Conservation (phyloP, 2,888 invertebrate genomes). For the Enoplolaimus lenunculus region DNA sequence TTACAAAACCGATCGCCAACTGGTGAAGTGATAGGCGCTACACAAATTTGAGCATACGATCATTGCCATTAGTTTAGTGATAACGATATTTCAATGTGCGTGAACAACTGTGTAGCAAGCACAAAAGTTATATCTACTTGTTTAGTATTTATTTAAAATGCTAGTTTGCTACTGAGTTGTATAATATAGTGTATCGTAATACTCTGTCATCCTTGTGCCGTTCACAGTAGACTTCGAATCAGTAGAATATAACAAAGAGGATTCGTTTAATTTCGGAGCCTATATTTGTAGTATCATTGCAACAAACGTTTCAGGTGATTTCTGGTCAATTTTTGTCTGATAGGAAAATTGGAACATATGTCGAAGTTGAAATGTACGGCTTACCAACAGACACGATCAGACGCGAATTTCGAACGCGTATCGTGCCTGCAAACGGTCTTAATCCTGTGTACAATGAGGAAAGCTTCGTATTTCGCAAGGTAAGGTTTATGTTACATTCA, state of each 20-base stretch:
- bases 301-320: conserved; percentile 55
- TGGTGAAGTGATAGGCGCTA: too few relatives aligned
- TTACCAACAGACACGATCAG: conserved; percentile 95
- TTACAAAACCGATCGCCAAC: too few relatives aligned
- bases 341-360: conserved; percentile 95
- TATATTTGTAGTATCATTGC: too few relatives aligned
- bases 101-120: too few relatives aligned
- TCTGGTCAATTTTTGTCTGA: conserved; percentile 98
- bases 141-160: too few relatives aligned
- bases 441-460: conserved; percentile 99
- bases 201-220: not conserved
- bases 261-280: not conserved
- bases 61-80: too few relatives aligned
- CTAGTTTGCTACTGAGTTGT: too few relatives aligned
- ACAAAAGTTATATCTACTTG: too few relatives aligned
- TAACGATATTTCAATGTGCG: too few relatives aligned
- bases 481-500: too few relatives aligned
- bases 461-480: conserved; percentile 89
- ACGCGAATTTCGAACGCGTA: conserved; percentile 86
- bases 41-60: too few relatives aligned
- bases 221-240: not conserved
- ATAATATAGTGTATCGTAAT: too few relatives aligned
- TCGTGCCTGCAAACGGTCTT: conserved; percentile 91
- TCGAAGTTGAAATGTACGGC: conserved; percentile 95
- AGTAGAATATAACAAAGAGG: not conserved